phyloP scores from a whole-genome alignment of 2,797 vertebrate genomes.

The Channa striata region DNA sequence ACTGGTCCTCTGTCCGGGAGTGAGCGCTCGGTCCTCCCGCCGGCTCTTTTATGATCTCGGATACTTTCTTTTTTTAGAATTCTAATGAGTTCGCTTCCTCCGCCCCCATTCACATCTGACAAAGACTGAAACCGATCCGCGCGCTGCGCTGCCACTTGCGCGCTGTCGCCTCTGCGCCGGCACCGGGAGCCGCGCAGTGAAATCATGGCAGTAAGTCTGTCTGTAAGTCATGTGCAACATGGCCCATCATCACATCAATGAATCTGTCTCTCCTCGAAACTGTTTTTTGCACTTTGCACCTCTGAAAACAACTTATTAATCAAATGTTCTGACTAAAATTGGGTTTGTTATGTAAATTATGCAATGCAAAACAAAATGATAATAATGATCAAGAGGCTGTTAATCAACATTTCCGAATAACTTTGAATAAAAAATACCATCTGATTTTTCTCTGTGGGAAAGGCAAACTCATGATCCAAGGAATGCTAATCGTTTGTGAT shows the following conservation, averaged over 20 bases:
- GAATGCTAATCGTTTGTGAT: conserved; percentile 63
- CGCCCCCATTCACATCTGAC: conserved; percentile 85
- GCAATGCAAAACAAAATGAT: not conserved
- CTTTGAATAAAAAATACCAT: conserved; percentile 45
- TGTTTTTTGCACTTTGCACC: not conserved
- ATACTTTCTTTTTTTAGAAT: conserved; percentile 87
- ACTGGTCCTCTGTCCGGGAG: conserved; percentile 67
- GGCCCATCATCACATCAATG: conserved; percentile 24
- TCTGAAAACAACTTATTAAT: conserved; percentile 2
- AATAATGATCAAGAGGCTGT: conserved; percentile 33
- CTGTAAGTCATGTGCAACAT: conserved; percentile 47
- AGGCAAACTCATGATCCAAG: conserved; percentile 63
- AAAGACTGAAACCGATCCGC: conserved; percentile 82
- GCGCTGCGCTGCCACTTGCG: conserved; percentile 65
- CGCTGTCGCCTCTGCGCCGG: conserved; percentile 76
- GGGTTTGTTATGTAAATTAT: conserved; percentile 1
- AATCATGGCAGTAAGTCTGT: conserved; percentile 38
- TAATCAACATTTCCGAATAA: conserved; percentile 57
- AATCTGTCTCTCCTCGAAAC: conserved; percentile 6
- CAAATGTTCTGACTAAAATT: not conserved
- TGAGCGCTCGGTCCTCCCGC: conserved; percentile 67
- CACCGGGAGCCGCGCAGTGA: conserved; percentile 77
- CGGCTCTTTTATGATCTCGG: conserved; percentile 84
- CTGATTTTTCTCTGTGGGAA: conserved; percentile 62
- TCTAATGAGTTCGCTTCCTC: conserved; percentile 83